These are phyloP conservation scores for Bicyclus anynana DNA, from an alignment of 1,140 invertebrate species.

Conservation along the genomic window DNA sequence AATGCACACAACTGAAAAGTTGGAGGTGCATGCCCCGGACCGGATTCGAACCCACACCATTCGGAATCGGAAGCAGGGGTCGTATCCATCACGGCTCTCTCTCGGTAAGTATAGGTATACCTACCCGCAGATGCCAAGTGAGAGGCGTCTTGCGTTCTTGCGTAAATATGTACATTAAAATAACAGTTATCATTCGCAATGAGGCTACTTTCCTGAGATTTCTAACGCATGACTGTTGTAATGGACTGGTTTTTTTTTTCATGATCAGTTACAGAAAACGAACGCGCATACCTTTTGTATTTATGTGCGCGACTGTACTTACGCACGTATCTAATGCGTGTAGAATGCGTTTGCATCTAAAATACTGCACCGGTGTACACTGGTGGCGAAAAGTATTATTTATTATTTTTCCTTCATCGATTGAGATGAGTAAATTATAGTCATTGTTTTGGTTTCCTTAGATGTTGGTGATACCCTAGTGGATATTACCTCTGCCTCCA, in stretches of 20 bases:
- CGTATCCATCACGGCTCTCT: too few relatives aligned
- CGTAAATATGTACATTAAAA: conserved; percentile 24
- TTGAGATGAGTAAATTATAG: neutral
- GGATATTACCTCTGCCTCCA: too few relatives aligned
- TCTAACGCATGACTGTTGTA: conserved; percentile 24
- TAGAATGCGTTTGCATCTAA: neutral
- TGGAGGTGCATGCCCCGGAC: too few relatives aligned
- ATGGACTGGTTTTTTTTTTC: conserved; percentile 25
- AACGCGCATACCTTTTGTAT: conserved; percentile 5
- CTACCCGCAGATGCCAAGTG: neutral
- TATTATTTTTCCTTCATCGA: too few relatives aligned
- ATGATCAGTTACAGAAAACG: conserved; percentile 21
- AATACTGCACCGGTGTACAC: neutral
- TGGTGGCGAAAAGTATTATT: too few relatives aligned
- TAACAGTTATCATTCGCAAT: conserved; percentile 29
- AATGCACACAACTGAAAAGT: too few relatives aligned
- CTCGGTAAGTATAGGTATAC: too few relatives aligned
- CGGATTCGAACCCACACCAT: too few relatives aligned
- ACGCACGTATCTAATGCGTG: conserved; percentile 5
- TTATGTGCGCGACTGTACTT: neutral
- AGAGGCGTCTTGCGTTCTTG: conserved; percentile 10
- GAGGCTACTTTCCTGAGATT: conserved; percentile 30
- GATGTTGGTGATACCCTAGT: too few relatives aligned
- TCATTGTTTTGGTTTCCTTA: neutral
- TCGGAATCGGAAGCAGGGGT: too few relatives aligned